Evolutionary conservation across 1,140 invertebrate species (phyloP).

Genomic region (Conus betulinus): DNA sequence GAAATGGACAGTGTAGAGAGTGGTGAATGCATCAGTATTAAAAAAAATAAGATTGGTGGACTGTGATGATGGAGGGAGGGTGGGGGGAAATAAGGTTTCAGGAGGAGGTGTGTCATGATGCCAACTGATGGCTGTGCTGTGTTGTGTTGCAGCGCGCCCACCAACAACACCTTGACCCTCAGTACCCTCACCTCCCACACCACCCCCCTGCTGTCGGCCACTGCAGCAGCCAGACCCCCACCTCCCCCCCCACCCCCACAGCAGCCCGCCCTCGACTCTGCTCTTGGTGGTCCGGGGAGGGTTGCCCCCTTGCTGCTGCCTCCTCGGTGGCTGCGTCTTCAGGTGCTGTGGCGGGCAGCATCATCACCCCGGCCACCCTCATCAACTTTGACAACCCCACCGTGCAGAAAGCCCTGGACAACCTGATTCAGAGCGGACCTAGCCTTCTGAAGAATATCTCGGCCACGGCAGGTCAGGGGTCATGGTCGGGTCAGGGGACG

Average conservation of each 20-base stretch:
- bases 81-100: too few species aligned
- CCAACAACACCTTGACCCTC: conserved; percentile 85
- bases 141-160: conserved; percentile 61
- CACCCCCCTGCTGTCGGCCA: conserved; percentile 37
- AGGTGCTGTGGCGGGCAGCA: not conserved
- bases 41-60: too few species aligned
- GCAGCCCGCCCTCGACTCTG: not conserved
- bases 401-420: conserved; percentile 76
- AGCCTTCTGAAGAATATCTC: conserved; percentile 63
- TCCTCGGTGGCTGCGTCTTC: conserved; percentile 7
- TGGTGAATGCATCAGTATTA: too few species aligned
- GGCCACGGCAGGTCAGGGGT: not conserved
- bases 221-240: not conserved
- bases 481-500: not conserved
- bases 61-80: too few species aligned
- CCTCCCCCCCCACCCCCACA: not conserved
- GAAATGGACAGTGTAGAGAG: too few species aligned
- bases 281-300: not conserved
- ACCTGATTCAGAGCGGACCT: conserved; percentile 74
- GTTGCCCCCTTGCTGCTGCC: conserved; percentile 1
- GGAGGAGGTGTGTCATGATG: too few species aligned
- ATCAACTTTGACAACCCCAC: conserved; percentile 77
- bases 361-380: conserved; percentile 42
- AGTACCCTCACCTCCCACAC: conserved; percentile 19
- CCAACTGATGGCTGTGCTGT: not conserved